phyloP scores from a whole-genome alignment of 2,888 invertebrate genomes.

The Rotaria socialis region DNA sequence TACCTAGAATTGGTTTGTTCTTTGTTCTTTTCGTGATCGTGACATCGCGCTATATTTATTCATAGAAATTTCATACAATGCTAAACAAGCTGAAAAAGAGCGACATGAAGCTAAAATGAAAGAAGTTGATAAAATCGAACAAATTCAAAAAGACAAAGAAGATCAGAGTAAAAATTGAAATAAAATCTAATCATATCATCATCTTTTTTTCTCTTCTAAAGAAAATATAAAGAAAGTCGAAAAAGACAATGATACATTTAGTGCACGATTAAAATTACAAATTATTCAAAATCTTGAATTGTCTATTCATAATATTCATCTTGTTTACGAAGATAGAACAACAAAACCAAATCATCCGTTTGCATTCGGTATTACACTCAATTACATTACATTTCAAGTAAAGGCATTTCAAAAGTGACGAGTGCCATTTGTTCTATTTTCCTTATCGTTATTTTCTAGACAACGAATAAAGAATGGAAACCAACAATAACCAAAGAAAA shows the following conservation, averaged over 20 bases:
- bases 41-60: too few species aligned
- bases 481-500: background rate
- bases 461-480: background rate
- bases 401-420: too few species aligned
- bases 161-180: background rate
- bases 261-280: constrained; percentile 64
- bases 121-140: constrained; percentile 63
- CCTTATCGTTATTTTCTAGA: background rate
- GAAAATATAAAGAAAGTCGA: constrained; percentile 52
- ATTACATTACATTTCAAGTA: constrained; percentile 53
- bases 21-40: background rate
- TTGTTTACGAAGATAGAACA: constrained; percentile 64
- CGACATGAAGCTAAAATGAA: constrained; percentile 73
- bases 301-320: constrained; percentile 62
- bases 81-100: constrained; percentile 76
- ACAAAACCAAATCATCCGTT: constrained; percentile 63
- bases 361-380: constrained; percentile 75
- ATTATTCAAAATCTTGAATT: constrained; percentile 65
- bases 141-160: background rate
- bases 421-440: too few species aligned
- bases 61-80: constrained; percentile 70
- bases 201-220: background rate
- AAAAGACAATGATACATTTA: constrained; percentile 61
- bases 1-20: constrained; percentile 66
- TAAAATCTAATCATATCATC: background rate